Evolutionary conservation across 1,140 invertebrate genomes (phyloP).

Genomic region (Phthorimaea operculella): DNA sequence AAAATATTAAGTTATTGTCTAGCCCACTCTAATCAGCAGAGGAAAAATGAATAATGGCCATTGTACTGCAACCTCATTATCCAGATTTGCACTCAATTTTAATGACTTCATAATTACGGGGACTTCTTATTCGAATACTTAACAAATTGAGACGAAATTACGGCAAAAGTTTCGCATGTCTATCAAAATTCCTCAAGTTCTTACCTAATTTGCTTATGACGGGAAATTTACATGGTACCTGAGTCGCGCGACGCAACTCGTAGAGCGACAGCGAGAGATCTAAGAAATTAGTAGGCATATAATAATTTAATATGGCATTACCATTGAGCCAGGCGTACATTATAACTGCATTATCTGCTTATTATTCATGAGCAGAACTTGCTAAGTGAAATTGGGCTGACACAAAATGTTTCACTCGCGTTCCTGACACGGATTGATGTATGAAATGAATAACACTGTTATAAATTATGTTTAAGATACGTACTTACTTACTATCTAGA

Average conservation of each 20-base stretch:
- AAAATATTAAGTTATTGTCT: too few species aligned
- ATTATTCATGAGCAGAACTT: constrained; percentile 60
- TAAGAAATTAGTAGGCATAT: constrained; percentile 22
- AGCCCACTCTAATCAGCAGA: too few species aligned
- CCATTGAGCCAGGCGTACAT: constrained; percentile 36
- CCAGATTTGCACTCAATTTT: too few species aligned
- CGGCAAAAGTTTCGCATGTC: background rate
- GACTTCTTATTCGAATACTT: background rate
- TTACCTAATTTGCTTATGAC: constrained; percentile 2
- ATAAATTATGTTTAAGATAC: too few species aligned
- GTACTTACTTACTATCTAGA: too few species aligned
- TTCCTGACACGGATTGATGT: too few species aligned
- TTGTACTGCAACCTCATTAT: too few species aligned
- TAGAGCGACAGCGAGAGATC: constrained; percentile 12
- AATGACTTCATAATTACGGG: too few species aligned
- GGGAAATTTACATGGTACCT: constrained; percentile 1
- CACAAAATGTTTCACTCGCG: too few species aligned
- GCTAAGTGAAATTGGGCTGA: constrained; percentile 13
- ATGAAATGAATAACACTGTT: too few species aligned
- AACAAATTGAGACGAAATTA: constrained; percentile 2
- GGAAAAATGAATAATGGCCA: too few species aligned
- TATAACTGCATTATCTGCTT: constrained; percentile 59
- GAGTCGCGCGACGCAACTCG: background rate
- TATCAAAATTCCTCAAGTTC: background rate
- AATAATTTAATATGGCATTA: constrained; percentile 41